Percentiles rank a stretch among this genome's conserved stretches.
phyloP scores from a whole-genome alignment of 2,113 vertebrate species.

The Elachura formosa region DNA sequence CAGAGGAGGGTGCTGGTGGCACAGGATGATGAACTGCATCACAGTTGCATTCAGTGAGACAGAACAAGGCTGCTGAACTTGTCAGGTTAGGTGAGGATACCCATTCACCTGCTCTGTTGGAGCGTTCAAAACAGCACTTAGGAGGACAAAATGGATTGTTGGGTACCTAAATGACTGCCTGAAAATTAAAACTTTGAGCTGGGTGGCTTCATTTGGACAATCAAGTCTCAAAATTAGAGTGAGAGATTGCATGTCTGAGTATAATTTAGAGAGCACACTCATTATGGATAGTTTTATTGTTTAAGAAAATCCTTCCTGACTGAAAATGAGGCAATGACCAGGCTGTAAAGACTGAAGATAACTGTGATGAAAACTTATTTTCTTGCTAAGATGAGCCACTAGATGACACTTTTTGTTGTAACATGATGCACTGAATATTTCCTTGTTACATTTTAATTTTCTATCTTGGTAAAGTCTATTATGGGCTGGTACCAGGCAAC shows the following conservation, averaged over 20 bases:
- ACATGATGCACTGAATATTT: conserved; percentile 55
- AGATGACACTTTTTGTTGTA: conserved; percentile 66
- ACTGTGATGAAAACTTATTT: conserved; percentile 58
- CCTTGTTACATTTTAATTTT: conserved; percentile 66
- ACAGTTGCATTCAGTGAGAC: not conserved
- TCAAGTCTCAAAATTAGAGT: not conserved
- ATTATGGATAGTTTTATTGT: conserved; percentile 12
- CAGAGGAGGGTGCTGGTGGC: not conserved
- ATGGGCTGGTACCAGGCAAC: conserved; percentile 1
- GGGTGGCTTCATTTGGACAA: not conserved
- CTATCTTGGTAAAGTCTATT: conserved; percentile 38
- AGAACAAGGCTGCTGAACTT: not conserved
- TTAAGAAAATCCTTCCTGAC: conserved; percentile 57
- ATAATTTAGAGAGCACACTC: not conserved
- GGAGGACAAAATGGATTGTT: not conserved
- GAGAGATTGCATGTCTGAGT: conserved; percentile 13
- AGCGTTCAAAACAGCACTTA: not conserved
- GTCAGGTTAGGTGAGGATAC: not conserved
- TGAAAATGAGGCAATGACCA: conserved; percentile 53
- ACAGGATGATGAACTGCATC: rapidly evolving
- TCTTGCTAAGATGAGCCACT: conserved; percentile 62
- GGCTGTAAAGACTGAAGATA: conserved; percentile 46
- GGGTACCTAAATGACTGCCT: not conserved
- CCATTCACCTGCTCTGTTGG: not conserved
- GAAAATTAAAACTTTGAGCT: conserved; percentile 12